Base-by-base conservation (phyloP, 2,797 vertebrate genomes). In the Bovichtus diacanthus region DNA sequence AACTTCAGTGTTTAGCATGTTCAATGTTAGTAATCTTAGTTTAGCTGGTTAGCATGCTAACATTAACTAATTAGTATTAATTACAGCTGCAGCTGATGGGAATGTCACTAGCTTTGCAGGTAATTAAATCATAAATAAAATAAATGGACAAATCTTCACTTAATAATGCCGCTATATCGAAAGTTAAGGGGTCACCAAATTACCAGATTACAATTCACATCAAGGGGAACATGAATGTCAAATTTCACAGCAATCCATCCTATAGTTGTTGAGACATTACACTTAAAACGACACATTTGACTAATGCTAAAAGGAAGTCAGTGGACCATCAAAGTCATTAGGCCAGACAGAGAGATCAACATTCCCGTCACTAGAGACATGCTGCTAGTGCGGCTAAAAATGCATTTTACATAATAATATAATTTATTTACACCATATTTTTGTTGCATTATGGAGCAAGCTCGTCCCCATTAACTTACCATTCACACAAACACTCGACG, bases 401-500 rank as follows among this genome's bases (percentile, higher is more conserved):
- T 12, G 5, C 10, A 13, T 66, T 41, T 51, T 31, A 18, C 15
- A 69, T 9, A 21, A 11, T 21, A 21, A 47, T 18, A 44, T 12
- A 11, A 19, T 31, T 3, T 34, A 27, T 31, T 2, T 15, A 6
- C n/a, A 19, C 3, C 36, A 9, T 25, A 11, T 25, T n/a, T 54
- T 51, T 56, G 18, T 23, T 43, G 39, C 38, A 63, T 39, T 15
- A 64, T 9, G 9, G 4, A 29, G 15, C 31, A 59, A 34, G 51
- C 21, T 5, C 9, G 3, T 2, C 1, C 2, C 1, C 13, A 15
- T 41, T n/a, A 73, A 85, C 96, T 94, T 93, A 99, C 98, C 96
- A 88, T 98, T 98, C 25, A 97, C 97, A 77, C 98, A 99, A 81
- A 97, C 96, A 64, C 94, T 97, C 38, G 96, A 96, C 10, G 97